Evolutionary conservation across 2,113 vertebrate genomes (phyloP).

Genomic region (Mesocricetus auratus): DNA sequence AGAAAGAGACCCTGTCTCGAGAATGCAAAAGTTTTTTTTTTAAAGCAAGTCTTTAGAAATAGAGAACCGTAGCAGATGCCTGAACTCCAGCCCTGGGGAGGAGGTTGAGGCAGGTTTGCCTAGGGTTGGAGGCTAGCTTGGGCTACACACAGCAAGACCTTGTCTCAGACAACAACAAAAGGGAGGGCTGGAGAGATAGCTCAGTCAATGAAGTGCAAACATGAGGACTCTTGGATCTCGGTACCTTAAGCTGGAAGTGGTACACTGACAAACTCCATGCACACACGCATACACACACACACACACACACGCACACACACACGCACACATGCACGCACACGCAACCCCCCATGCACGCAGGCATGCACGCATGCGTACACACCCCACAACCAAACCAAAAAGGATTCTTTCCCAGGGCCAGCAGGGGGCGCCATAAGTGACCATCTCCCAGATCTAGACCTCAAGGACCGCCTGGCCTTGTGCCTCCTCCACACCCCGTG

Average conservation of each 20-base stretch:
- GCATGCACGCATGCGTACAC: background rate
- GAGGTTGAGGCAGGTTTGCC: background rate
- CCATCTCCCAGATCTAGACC: background rate
- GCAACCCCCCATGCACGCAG: no score
- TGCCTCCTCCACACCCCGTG: background rate
- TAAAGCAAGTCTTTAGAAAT: background rate
- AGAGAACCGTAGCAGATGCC: background rate
- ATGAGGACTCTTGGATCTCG: no score
- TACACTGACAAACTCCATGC: no score
- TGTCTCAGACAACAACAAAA: no score
- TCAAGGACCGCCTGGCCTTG: background rate
- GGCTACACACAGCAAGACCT: background rate
- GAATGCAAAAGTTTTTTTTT: background rate
- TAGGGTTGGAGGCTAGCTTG: background rate
- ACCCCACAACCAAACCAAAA: background rate
- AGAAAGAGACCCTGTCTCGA: background rate
- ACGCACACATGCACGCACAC: background rate
- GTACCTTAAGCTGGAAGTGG: background rate
- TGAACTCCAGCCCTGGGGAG: background rate
- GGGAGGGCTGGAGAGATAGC: no score
- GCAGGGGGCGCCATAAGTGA: background rate
- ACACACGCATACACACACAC: background rate
- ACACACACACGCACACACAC: background rate
- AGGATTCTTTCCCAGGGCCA: background rate
- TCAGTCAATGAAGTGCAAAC: background rate